These are phyloP conservation scores for Cerastoderma edule DNA, from an alignment of 2,888 invertebrate species.

Conservation along the genomic window DNA sequence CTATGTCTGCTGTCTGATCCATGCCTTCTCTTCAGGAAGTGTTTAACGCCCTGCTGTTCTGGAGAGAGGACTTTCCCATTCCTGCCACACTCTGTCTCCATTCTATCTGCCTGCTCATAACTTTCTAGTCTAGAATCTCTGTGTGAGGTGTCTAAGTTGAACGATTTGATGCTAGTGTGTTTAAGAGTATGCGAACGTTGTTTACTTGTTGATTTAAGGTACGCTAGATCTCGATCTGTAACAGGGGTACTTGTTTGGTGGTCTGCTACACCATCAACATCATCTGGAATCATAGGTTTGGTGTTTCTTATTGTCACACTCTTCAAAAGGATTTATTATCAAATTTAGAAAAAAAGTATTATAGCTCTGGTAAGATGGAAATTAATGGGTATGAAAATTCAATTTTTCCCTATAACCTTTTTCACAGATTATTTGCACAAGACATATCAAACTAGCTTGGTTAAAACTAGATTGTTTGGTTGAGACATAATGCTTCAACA, in stretches of 20 bases:
- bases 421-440: no score
- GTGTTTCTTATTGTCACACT: no score
- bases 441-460: no score
- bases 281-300: constrained; percentile 5
- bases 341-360: neutral
- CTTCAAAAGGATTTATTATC: no score
- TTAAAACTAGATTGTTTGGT: no score
- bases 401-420: no score
- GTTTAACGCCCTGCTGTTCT: constrained; percentile 52
- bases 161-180: constrained; percentile 47
- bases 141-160: constrained; percentile 34
- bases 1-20: constrained; percentile 9
- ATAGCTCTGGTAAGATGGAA: no score
- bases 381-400: no score
- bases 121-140: neutral
- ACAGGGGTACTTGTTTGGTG: constrained; percentile 58
- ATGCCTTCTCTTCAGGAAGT: constrained; percentile 41
- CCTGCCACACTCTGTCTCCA: neutral
- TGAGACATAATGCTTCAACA: no score
- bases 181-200: constrained; percentile 36
- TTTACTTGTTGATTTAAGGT: constrained; percentile 39
- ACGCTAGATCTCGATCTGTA: constrained; percentile 47
- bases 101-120: neutral
- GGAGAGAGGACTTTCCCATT: constrained; percentile 47
- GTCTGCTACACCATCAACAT: neutral